Percentiles rank a stretch among this genome's conserved stretches.
Evolutionary conservation across 1,140 invertebrate genomes (phyloP).

Genomic region (Protaetia brevitarsis): DNA sequence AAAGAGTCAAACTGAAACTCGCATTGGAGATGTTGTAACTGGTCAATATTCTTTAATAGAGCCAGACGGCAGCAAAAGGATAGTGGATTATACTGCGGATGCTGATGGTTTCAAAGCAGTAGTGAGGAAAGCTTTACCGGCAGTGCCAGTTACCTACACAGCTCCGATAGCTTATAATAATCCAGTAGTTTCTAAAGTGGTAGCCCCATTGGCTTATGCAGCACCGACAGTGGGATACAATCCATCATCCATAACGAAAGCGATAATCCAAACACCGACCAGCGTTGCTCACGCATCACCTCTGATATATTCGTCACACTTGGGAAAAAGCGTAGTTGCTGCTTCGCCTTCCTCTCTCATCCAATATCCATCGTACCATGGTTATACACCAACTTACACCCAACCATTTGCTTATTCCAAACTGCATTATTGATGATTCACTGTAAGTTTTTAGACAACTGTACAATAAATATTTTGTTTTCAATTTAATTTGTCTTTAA

Average conservation of each 20-base stretch:
- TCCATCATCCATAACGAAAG: background rate
- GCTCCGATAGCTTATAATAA: background rate
- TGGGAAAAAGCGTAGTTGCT: background rate
- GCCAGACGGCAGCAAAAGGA: slow-evolving; percentile 50
- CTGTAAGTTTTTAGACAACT: background rate
- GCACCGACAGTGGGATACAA: background rate
- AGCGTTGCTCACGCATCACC: background rate
- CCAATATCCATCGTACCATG: background rate
- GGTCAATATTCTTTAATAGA: slow-evolving; percentile 54
- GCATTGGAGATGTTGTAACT: slow-evolving; percentile 60
- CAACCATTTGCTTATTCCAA: slow-evolving; percentile 1
- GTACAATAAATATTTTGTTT: slow-evolving; percentile 20
- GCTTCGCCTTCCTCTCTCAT: background rate
- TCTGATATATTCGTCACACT: background rate
- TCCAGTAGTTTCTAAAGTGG: slow-evolving; percentile 5
- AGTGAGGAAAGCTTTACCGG: slow-evolving; percentile 41
- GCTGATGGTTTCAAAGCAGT: slow-evolving; percentile 51
- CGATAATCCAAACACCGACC: background rate
- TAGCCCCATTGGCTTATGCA: background rate
- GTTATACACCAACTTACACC: background rate
- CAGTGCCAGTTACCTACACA: background rate
- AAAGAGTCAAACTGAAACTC: slow-evolving; percentile 60
- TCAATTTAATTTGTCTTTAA: background rate
- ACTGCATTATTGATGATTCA: background rate
- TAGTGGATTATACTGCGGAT: slow-evolving; percentile 52